These are phyloP conservation scores for Protomyctophum bolini DNA, from an alignment of 2,113 vertebrate genomes.

Conservation along the genomic window DNA sequence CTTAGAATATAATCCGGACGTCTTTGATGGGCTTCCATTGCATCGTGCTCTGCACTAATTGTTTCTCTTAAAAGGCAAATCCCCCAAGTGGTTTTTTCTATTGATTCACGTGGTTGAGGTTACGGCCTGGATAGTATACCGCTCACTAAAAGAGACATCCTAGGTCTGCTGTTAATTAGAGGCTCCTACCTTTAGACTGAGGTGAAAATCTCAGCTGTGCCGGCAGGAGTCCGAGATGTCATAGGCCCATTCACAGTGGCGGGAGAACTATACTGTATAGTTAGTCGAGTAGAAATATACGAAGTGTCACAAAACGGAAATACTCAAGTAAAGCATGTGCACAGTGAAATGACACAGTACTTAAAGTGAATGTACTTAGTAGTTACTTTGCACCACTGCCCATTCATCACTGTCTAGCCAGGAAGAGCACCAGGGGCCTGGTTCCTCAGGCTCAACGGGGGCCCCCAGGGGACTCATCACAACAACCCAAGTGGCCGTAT, in stretches of 20 bases:
- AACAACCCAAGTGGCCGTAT: neutral
- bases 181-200: too few relatives aligned
- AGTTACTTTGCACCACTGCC: too few relatives aligned
- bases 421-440: neutral
- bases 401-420: constrained; percentile 38
- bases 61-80: constrained; percentile 21
- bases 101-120: constrained; percentile 46
- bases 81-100: constrained; percentile 37
- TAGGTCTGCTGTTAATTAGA: constrained; percentile 39
- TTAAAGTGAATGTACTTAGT: too few relatives aligned
- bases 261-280: too few relatives aligned
- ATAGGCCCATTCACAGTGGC: too few relatives aligned
- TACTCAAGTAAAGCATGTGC: too few relatives aligned
- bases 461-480: neutral
- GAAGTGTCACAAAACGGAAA: too few relatives aligned
- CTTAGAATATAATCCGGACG: neutral
- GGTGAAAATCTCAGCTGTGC: too few relatives aligned
- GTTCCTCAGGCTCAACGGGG: neutral
- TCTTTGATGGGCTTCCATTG: neutral
- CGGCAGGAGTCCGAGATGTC: too few relatives aligned
- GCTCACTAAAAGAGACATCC: constrained; percentile 25
- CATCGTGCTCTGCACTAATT: constrained; percentile 9
- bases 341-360: too few relatives aligned
- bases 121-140: constrained; percentile 21
- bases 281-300: too few relatives aligned